Base-by-base conservation (phyloP, 2,797 vertebrate genomes). In the Lagodon rhomboides region DNA sequence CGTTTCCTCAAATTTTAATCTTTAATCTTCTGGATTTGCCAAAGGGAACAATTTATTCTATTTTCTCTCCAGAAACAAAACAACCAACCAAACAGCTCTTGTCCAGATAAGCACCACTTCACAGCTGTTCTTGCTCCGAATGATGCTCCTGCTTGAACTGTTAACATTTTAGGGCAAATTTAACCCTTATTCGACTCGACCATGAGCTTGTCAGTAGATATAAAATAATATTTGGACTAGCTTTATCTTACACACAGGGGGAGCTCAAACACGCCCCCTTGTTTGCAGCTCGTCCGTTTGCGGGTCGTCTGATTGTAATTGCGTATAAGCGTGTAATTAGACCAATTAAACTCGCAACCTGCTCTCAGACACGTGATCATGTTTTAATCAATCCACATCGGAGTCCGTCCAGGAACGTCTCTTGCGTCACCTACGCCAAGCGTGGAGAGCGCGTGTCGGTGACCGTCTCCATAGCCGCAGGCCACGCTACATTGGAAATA, bases 351-450 rank as follows among this genome's bases (percentile, higher is more conserved):
- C 38, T 38, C 38, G 4, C 3, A 1, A 5, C 6, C 8, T 27
- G 46, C 68, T 3, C 12, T 51, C 53, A 3, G 15, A 49, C 44
- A 18, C 9, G 41, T 0, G 17, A 12, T 13, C 0, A 1, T 0
- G 1, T 38, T 53, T 6, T 2, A 38, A 3, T 2, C 34, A 7
- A 38, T 38, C 34, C 34, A 38, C 34, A 38, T 38, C 2, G 8
- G 16, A 10, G 1, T 15, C 3, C 38, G 16, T 43, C n/a, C 7
- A 3, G 17, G 20, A 4, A 3, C 34, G 38, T 18, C 3, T 12
- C 18, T 16, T 75, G 64, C 68, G 84, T 90, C 85, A 91, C 64
- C 43, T 53, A 80, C 79, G 47, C 49, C 10, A 23, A 41, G 49
- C 82, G 76, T 74, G 75, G 20, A 23, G 61, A 58, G 68, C 84